Evolutionary conservation across 2,888 invertebrate species (phyloP), one percentile per base, ranked within the genome.

Genomic region (Nomada fabriciana): DNA sequence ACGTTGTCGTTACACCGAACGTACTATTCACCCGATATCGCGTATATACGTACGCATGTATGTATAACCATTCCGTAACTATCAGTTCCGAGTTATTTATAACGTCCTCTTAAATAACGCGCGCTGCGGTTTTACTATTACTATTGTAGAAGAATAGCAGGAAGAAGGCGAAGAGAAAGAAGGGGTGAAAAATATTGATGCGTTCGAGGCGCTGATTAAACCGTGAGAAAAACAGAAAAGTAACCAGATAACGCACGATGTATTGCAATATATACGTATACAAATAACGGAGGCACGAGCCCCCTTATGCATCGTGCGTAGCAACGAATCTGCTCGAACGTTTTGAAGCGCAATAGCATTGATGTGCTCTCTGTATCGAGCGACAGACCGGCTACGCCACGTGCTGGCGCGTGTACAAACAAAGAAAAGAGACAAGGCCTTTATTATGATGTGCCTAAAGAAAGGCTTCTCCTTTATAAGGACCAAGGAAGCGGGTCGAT

Each of bases 381-480:
- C 74, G 64, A 69, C 23, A n/a, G 55, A 57, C 29, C n/a, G 53
- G 63, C 67, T 23, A 65, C 75, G 74, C 80, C 90, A 88, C 87
- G 89, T 87, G 88, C 75, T 87, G 83, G 83, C 90, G 85, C 83
- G 83, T 84, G 85, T 83, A 86, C 84, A 84, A 87, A 89, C 87
- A 87, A 86, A 88, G 85, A 88, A 85, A 84, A 83, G 84, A 87
- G 76, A 76, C 83, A 79, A 85, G 83, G 82, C 74, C 87, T 78
- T 85, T 83, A 76, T 85, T 83, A 86, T 82, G 83, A 86, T 81
- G 80, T 86, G 59, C 61, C 64, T 72, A 53, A 78, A 83, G 72
- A 84, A 82, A 82, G 75, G 55, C 73, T 76, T 84, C 76, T 83
- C 75, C 81, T 81, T 74, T 81, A 71, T 78, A 78, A 80, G 79